Conservation (phyloP, 2,113 vertebrate genomes). For the Oncorhynchus tshawytscha region DNA sequence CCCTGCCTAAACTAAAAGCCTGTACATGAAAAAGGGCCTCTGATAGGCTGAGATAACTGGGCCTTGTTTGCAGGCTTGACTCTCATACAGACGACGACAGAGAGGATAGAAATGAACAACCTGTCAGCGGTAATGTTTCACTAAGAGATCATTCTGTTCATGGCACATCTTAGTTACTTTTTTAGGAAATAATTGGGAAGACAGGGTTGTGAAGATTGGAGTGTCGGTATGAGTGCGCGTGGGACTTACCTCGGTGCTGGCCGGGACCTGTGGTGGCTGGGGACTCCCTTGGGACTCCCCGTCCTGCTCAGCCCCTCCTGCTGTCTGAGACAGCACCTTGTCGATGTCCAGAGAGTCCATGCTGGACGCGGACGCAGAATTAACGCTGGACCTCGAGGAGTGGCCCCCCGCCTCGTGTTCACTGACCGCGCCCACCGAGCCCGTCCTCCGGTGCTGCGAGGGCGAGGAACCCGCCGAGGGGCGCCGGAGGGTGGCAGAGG, state of each 20-base stretch:
- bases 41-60: background rate
- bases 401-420: conserved; percentile 84
- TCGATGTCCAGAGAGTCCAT: conserved; percentile 97
- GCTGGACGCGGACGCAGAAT: conserved; percentile 89
- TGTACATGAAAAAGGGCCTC: background rate
- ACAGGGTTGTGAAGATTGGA: background rate
- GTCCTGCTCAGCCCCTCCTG: conserved; percentile 40
- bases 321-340: conserved; percentile 67
- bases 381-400: conserved; percentile 89
- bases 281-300: conserved; percentile 27
- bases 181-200: background rate
- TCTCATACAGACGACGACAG: background rate
- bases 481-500: conserved; percentile 68
- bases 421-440: conserved; percentile 86
- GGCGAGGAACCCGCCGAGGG: conserved; percentile 72
- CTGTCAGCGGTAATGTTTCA: background rate
- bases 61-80: background rate
- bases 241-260: conserved; percentile 84
- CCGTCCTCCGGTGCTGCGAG: conserved; percentile 85
- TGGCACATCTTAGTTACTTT: conserved; percentile 7
- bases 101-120: background rate
- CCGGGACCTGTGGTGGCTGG: conserved; percentile 65
- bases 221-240: background rate
- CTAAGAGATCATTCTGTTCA: background rate
- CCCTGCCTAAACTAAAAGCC: background rate